Evolutionary conservation across 2,113 vertebrate species (phyloP), one percentile per base, ranked within the genome.

Genomic region (Meles meles): DNA sequence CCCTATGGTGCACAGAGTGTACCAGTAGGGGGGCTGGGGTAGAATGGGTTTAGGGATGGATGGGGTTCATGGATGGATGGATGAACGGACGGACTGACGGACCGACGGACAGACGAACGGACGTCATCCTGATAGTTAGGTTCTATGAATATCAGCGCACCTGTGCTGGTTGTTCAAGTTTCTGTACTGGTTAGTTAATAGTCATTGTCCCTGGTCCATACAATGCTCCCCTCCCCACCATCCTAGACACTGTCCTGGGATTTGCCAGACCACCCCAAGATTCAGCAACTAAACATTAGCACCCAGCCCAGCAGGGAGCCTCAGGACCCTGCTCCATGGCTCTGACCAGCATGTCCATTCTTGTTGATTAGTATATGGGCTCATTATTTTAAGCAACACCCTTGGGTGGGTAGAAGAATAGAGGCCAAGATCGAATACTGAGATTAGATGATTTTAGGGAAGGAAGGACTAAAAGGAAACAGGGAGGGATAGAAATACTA

Each of bases 231-330:
- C 9, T 34, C 37, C 27, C 52, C 29, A 18, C 7, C 44, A 27
- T 31, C 25, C 88, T 39, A 20, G 57, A 61, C n/a, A 7, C 52
- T 42, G 23, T 14, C 34, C 59, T 83, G 37, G 57, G 42, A 61
- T 47, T 65, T 82, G 63, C 82, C 65, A 71, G 57, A 14, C 79
- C 59, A 74, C 49, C 84, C 67, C 49, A 29, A 15, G 25, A 39
- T 61, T 86, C 67, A 76, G 29, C 86, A 77, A 67, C 31, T 82
- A 91, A 96, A 42, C 27, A 6, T 74, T 37, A 97, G 86, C 47
- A 6, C 93, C 44, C 1, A 2, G 88, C 97, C 95, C 96, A 96
- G 97, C 94, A 96, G 95, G 67, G 97, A 90, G 95, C 94, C 92
- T 96, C 83, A 71, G 94, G 94, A 59, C 88, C 80, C 74, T 92